phyloP scores from a whole-genome alignment of 2,113 vertebrate species.

The Steatornis caripensis region DNA sequence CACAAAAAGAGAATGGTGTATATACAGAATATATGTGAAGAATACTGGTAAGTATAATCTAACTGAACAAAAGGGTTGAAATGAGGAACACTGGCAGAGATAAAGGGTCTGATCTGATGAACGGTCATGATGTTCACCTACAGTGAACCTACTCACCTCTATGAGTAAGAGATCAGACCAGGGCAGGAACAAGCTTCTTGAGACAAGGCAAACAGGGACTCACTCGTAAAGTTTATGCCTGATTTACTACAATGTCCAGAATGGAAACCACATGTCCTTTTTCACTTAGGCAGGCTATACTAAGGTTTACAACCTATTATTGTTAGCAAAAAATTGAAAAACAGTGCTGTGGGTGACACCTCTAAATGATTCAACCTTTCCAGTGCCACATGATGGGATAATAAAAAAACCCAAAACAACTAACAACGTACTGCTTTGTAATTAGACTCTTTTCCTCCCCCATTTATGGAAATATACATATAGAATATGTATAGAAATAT shows the following conservation, averaged over 20 bases:
- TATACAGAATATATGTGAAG: neutral
- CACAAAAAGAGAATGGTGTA: neutral
- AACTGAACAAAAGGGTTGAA: neutral
- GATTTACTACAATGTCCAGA: neutral
- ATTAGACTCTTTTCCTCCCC: neutral
- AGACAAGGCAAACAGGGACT: neutral
- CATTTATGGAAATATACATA: too few species aligned
- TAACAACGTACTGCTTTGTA: neutral
- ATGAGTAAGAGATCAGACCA: neutral
- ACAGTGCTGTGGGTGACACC: neutral
- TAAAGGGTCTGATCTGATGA: neutral
- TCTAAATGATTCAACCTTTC: neutral
- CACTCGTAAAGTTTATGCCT: rapidly evolving
- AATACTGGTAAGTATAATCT: neutral
- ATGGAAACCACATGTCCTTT: neutral
- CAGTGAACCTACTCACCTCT: too few species aligned
- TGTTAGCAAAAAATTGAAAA: neutral
- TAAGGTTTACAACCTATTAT: neutral
- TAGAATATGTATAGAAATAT: too few species aligned
- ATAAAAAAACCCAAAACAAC: neutral
- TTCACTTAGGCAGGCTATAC: neutral
- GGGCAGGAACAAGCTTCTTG: neutral
- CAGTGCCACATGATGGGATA: neutral
- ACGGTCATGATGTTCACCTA: neutral
- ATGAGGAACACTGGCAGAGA: neutral